Evolutionary conservation across 2,888 invertebrate genomes (phyloP), one percentile per base, ranked within the genome.

Genomic region (Synergus laeviventris): DNA sequence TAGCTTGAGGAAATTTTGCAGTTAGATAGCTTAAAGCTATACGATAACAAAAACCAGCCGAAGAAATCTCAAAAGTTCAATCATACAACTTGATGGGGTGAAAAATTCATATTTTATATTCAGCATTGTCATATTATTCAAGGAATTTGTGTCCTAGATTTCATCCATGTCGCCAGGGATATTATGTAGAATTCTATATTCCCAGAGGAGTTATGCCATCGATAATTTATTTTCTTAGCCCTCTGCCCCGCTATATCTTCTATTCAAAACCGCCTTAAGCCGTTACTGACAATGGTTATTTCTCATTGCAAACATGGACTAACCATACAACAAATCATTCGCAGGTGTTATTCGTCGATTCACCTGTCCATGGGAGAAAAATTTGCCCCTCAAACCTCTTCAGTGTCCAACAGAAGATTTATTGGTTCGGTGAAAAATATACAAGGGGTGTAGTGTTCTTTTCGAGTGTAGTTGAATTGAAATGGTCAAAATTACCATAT

Each of bases 271-370:
- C 49, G 36, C 49, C 45, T 31, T 31, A 70, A 70, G 24, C 45
- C 45, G 24, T 14, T 4, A 24, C 24, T 18, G 21, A 2, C 12
- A 70, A 49, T 45, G 24, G 66, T 66, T 66, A 70, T 70, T 70
- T 70, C n/a, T 70, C 70, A 70, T 49, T 49, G 84, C 83, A 85
- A 85, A 85, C 83, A 84, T 79, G 79, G 75, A 73, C 81, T 78
- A 81, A 82, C 76, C 79, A 74, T 79, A 81, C 80, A 84, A 86
- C 84, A 84, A 86, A 86, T 85, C 84, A 84, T 84, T n/a, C 49
- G 49, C 70, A 70, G 70, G 24, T 70, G 70, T 36, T 49, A 70
- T 70, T 54, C 49, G n/a, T 45, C 49, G 49, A 70, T 70, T 70
- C 31, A 70, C 70, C 45, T 70, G 49, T 70, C 70, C 31, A 49